Percentiles rank a stretch among this genome's conserved stretches.
phyloP scores from a whole-genome alignment of 2,113 vertebrate species.

The Pandion haliaetus region DNA sequence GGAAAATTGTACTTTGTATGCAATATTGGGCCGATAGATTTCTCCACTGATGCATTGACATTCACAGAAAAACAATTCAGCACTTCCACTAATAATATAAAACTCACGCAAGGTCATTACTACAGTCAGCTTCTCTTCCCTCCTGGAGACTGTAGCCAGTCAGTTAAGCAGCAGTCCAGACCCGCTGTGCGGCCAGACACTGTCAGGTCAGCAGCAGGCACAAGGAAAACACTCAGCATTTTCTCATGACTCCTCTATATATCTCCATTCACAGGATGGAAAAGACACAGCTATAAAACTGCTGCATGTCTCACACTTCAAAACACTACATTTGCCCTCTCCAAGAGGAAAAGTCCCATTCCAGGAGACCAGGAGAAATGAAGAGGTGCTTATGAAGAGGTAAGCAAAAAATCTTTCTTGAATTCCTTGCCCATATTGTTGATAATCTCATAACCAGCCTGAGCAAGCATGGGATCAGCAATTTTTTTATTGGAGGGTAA shows the following conservation, averaged over 20 bases:
- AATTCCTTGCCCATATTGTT: not conserved
- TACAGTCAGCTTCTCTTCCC: not conserved
- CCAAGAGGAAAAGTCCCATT: not conserved
- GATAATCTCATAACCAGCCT: not conserved
- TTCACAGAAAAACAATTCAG: not conserved
- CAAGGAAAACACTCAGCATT: not conserved
- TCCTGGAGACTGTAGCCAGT: not conserved
- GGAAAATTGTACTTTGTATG: not conserved
- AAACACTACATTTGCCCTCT: not conserved
- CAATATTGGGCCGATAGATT: not conserved
- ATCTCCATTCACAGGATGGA: too few species aligned
- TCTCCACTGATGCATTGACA: not conserved
- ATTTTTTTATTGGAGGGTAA: not conserved
- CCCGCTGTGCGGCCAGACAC: not conserved
- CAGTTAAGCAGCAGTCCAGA: not conserved
- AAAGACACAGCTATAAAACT: not conserved
- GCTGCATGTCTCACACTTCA: not conserved
- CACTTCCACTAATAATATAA: not conserved
- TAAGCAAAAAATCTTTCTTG: not conserved
- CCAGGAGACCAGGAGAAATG: not conserved
- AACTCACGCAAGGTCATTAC: not conserved
- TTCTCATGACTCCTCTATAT: not conserved
- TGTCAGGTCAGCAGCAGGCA: not conserved
- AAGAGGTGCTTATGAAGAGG: accelerated
- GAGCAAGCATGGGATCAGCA: not conserved